Conservation (phyloP, 2,888 invertebrate species). For the Andrena flavipes region DNA sequence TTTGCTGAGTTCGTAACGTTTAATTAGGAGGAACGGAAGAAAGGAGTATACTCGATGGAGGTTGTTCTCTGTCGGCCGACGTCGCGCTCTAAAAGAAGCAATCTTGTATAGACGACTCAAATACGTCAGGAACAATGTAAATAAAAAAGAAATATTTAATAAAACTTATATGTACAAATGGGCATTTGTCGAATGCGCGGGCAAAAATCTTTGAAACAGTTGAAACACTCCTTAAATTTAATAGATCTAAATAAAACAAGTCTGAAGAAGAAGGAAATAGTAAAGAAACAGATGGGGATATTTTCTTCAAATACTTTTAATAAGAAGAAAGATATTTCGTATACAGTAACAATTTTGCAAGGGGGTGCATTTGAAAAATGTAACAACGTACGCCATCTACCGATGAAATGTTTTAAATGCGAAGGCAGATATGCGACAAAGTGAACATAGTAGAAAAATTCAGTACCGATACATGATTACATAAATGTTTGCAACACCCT, state of each 20-base stretch:
- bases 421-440: no score
- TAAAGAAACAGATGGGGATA: no score
- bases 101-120: conserved; percentile 45
- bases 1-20: conserved; percentile 28
- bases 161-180: conserved; percentile 27
- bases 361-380: background rate
- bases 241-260: background rate
- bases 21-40: conserved; percentile 18
- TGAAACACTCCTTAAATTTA: no score
- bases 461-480: background rate
- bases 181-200: background rate
- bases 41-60: conserved; percentile 3
- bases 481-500: background rate
- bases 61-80: conserved; percentile 6
- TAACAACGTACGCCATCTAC: background rate
- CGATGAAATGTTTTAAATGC: background rate
- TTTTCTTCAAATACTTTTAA: no score
- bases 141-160: conserved; percentile 50
- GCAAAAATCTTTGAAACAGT: no score
- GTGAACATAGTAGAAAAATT: background rate
- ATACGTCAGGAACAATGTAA: conserved; percentile 41
- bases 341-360: no score
- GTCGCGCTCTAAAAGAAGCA: conserved; percentile 38
- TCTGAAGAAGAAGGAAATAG: no score
- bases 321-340: no score